A percentile compares a stretch with the other conserved stretches of the same genome.
These are phyloP conservation scores for Coelopa pilipes DNA, from an alignment of 2,888 invertebrate genomes.

Conservation along the genomic window DNA sequence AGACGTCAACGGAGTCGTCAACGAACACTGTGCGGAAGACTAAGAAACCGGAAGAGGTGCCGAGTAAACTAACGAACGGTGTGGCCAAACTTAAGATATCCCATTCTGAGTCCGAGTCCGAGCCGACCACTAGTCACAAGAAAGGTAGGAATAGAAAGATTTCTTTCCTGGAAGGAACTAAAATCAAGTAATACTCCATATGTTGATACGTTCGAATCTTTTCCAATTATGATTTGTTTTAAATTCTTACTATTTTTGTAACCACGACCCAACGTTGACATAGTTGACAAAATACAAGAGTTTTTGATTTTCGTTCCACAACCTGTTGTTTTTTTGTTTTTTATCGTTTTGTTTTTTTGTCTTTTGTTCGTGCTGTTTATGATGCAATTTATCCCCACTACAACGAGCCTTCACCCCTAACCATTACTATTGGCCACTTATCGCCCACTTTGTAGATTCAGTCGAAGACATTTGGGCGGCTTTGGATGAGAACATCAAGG, in stretches of 20 bases:
- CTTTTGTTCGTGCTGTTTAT: too few relatives aligned
- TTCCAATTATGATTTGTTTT: constrained; percentile 2
- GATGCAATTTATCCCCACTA: neutral
- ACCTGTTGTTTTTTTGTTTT: constrained; percentile 43
- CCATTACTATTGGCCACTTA: neutral
- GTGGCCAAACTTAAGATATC: constrained; percentile 39
- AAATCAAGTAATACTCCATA: constrained; percentile 58
- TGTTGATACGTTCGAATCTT: neutral
- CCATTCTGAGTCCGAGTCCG: constrained; percentile 54
- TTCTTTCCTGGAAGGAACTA: constrained; percentile 80
- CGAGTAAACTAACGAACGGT: constrained; percentile 44
- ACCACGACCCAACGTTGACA: constrained; percentile 23
- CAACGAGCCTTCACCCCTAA: constrained; percentile 31
- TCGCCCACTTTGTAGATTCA: constrained; percentile 52
- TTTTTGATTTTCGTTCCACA: constrained; percentile 40
- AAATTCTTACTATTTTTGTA: constrained; percentile 30
- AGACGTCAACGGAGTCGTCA: constrained; percentile 37
- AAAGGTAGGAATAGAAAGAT: constrained; percentile 78
- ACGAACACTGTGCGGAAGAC: neutral
- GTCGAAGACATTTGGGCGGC: constrained; percentile 66
- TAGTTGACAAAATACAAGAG: constrained; percentile 36
- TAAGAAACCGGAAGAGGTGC: constrained; percentile 18
- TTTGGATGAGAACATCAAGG: constrained; percentile 65
- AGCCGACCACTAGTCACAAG: constrained; percentile 68
- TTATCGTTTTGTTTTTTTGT: too few relatives aligned